A percentile compares a stretch with the other conserved stretches of the same genome.
phyloP scores from a whole-genome alignment of 1,140 invertebrate genomes.

The Aleiodes sp. region DNA sequence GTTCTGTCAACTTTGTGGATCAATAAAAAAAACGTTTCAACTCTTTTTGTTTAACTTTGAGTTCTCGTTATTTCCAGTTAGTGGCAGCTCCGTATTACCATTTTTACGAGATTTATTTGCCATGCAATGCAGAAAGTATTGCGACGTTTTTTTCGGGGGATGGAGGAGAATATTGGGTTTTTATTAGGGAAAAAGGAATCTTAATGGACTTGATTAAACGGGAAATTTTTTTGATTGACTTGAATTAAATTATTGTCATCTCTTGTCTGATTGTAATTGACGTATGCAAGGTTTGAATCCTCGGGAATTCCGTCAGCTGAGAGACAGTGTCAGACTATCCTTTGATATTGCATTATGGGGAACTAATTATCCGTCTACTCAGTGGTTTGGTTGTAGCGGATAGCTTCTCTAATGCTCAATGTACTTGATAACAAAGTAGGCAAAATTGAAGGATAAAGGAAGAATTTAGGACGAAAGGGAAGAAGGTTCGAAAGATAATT shows the following conservation, averaged over 20 bases:
- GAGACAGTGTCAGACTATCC: background rate
- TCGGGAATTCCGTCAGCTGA: background rate
- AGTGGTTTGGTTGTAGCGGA: background rate
- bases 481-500: too few relatives aligned
- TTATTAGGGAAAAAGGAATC: too few relatives aligned
- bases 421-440: constrained; percentile 7
- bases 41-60: too few relatives aligned
- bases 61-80: too few relatives aligned
- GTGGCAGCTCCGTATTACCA: background rate
- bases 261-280: background rate
- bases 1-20: background rate
- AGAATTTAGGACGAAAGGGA: too few relatives aligned
- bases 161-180: too few relatives aligned
- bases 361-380: constrained; percentile 7
- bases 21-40: background rate
- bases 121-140: background rate
- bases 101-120: background rate
- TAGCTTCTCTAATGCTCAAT: background rate
- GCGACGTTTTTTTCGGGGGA: background rate
- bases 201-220: too few relatives aligned
- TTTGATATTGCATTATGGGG: background rate
- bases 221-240: too few relatives aligned
- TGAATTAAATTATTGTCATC: too few relatives aligned
- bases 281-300: background rate
- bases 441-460: too few relatives aligned